Evolutionary conservation across 2,888 invertebrate species (phyloP), one percentile per base, ranked within the genome.

Genomic region (Anthophora plumipes): DNA sequence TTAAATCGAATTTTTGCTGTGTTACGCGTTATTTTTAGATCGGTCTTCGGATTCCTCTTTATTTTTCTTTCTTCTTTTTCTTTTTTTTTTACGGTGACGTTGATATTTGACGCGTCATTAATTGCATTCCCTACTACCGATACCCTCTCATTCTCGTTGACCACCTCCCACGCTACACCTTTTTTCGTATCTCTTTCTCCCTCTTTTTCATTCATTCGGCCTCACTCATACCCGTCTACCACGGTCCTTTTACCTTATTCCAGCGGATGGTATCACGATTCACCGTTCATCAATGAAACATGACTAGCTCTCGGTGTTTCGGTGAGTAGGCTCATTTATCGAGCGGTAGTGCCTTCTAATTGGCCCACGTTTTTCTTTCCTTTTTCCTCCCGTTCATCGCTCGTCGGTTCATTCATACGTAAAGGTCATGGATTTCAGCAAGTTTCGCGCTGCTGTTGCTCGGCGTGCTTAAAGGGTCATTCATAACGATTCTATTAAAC

Each of bases 251-350:
- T 76, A 68, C 66, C 71, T 64, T 72, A 76, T 82, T 59, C 63
- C 71, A 60, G 55, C 76, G 64, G 71, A 77, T 43, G 71, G 82
- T 69, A 82, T 76, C 57, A 46, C 82, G 61, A 75, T 74, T 75
- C 80, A 50, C 66, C 52, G 74, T 74, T 81, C 81, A 81, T 81
- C 82, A 82, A 82, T 82, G 82, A 82, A 82, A 82, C 72, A 82
- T 76, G 76, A 82, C 76, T 69, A 77, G 82, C 82, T 72, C 22
- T 59, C 71, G 61, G 71, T 72, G 76, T 82, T 76, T 75, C 71
- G 66, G 76, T 64, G 81, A 82, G 76, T 81, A 60, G 76, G 64
- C 76, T 82, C 80, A 54, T 80, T 80, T 80, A 81, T 80, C 69
- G 80, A 57, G 43, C 80, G 73, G 59, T 59, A 63, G 64, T 72